Evolutionary conservation across 2,888 invertebrate genomes (phyloP), one percentile per base, ranked within the genome.

Genomic region (Crepidodera aurea): DNA sequence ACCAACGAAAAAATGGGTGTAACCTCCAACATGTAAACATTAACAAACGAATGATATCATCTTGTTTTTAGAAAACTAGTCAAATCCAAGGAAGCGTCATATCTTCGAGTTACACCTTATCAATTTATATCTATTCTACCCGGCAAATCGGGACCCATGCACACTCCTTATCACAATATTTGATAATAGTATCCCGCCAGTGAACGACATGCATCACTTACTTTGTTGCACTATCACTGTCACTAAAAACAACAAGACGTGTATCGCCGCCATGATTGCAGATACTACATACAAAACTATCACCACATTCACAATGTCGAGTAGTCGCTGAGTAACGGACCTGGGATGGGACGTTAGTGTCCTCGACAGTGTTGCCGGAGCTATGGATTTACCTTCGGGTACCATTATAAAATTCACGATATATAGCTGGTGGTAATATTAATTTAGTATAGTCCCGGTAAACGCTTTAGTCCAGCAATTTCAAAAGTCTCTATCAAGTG

Each of bases 201-300:
- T 29, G 22, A 1, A 2, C 15, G 27, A 12, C 8, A 10, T 15
- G 22, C 48, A 48, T n/a, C 48, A 48, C 48, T 48, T 48, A 48
- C 48, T 48, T 48, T 29, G 48, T 27, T 48, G 27, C 27, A 27
- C 48, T 48, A 48, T 48, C 48, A 48, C 48, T 48, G 29, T 27
- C 29, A 48, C 10, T 27, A 48, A 27, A 27, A 27, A 12, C 29
- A 44, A 44, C 44, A 29, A 48, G n/a, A 48, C 27, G 15, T 27
- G 15, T 15, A 27, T 16, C 13, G 48, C 48, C 27, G 48, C 48
- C 48, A 48, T 48, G 48, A 40, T 40, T 40, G 18, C 40, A 16
- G 18, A 40, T 40, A 22, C 6, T 4, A 6, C 6, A 18, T 40
- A 40, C 7, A 18, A 40, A 40, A 40, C 40, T 40, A 40, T 40